Evolutionary conservation across 2,113 vertebrate species (phyloP).

Genomic region (Oceanodroma tethys): DNA sequence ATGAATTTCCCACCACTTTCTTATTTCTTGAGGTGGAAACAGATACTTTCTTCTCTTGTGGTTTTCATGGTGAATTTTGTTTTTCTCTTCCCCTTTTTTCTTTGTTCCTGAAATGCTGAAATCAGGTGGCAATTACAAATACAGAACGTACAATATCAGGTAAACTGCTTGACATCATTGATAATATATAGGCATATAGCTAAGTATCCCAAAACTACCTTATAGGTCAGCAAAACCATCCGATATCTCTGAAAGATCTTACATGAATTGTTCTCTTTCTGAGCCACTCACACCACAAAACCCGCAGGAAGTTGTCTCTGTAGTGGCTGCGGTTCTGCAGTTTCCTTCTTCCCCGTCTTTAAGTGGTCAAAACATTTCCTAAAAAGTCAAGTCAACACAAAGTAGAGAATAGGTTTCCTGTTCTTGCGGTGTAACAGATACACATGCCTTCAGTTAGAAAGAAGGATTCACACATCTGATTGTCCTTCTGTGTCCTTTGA

Average conservation of each 20-base stretch:
- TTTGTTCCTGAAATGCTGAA: not conserved
- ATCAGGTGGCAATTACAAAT: not conserved
- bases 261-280: not conserved
- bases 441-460: not conserved
- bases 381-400: slow-evolving; percentile 42
- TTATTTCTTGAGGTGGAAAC: not conserved
- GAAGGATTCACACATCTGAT: not conserved
- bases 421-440: not conserved
- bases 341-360: slow-evolving; percentile 64
- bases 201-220: not conserved
- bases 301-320: slow-evolving; percentile 74
- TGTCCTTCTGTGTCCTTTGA: not conserved
- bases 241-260: not conserved
- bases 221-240: not conserved
- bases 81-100: not conserved
- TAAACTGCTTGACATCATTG: not conserved
- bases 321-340: slow-evolving; percentile 66
- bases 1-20: not conserved
- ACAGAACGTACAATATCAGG: not conserved
- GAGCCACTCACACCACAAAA: slow-evolving; percentile 62
- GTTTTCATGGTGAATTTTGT: not conserved
- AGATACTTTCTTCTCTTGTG: not conserved
- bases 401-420: slow-evolving; percentile 17
- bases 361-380: slow-evolving; percentile 42
- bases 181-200: not conserved